Evolutionary conservation across 2,888 invertebrate species (phyloP).

Genomic region (Chrysodeixis includens): DNA sequence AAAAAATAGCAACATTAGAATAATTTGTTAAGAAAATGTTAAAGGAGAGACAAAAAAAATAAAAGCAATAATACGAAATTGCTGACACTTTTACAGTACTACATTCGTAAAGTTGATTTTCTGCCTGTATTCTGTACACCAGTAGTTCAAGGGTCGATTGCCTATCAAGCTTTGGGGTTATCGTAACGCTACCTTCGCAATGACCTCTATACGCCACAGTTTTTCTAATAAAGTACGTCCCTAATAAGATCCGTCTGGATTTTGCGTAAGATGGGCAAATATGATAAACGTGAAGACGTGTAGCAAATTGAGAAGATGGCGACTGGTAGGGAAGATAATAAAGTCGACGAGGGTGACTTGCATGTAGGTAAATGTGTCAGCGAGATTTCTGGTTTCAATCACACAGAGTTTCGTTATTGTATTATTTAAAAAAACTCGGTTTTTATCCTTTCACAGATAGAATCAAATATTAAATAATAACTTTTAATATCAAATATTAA

Average conservation of each 20-base stretch:
- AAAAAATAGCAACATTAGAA: no score
- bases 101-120: background rate
- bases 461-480: no score
- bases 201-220: slow-evolving; percentile 22
- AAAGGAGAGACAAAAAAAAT: no score
- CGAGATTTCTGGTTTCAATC: background rate
- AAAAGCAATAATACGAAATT: no score
- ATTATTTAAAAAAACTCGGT: no score
- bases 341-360: background rate
- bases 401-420: background rate
- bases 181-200: slow-evolving; percentile 23
- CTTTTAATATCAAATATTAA: no score
- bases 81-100: background rate
- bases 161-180: slow-evolving; percentile 32
- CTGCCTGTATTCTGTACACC: slow-evolving; percentile 18
- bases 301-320: background rate
- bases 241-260: slow-evolving; percentile 35
- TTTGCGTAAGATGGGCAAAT: slow-evolving; percentile 11
- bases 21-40: no score
- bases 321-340: background rate
- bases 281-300: background rate
- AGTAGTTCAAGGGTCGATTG: slow-evolving; percentile 43
- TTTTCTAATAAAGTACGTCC: slow-evolving; percentile 39
- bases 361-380: background rate
- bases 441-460: no score